Evolutionary conservation across 2,888 invertebrate species (phyloP), one percentile per base, ranked within the genome.

Genomic region (Zygothrica quintamaculata): DNA sequence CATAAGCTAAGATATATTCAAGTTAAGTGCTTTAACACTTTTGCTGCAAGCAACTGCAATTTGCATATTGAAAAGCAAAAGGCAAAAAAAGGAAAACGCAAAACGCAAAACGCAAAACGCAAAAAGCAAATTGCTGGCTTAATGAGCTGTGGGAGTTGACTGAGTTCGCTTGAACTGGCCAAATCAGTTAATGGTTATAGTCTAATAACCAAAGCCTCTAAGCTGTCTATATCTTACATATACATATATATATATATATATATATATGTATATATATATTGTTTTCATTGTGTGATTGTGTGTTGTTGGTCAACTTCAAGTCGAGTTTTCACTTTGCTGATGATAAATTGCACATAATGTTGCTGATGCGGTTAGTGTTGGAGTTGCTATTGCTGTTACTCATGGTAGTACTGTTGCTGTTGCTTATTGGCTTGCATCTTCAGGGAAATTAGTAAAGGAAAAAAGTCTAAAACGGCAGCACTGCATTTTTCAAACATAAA

Each of bases 261-360:
- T n/a, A n/a, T n/a, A n/a, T n/a, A n/a, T n/a, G n/a, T n/a, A n/a
- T n/a, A n/a, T n/a, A n/a, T n/a, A n/a, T n/a, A n/a, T n/a, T n/a
- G n/a, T n/a, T n/a, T n/a, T n/a, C n/a, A n/a, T n/a, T n/a, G n/a
- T n/a, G n/a, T n/a, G n/a, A n/a, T n/a, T n/a, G n/a, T n/a, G n/a
- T n/a, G n/a, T n/a, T n/a, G 42, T 48, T 34, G 31, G 12, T 26
- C 46, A 31, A 39, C 26, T 52, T 52, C 47, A 37, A 62, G 64
- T 65, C 66, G 73, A 55, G 66, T 84, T 79, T 74, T 79, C 84
- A 84, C 80, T 84, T 75, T 74, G 43, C 39, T 43, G 64, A 78
- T 82, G 79, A 82, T 79, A 79, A 79, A 79, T 79, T 84, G 81
- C 78, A 74, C 58, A 58, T 69, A n/a, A n/a, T n/a, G n/a, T n/a